Base-by-base conservation (phyloP, 2,888 invertebrate genomes). In the Sclerodermus sp. region DNA sequence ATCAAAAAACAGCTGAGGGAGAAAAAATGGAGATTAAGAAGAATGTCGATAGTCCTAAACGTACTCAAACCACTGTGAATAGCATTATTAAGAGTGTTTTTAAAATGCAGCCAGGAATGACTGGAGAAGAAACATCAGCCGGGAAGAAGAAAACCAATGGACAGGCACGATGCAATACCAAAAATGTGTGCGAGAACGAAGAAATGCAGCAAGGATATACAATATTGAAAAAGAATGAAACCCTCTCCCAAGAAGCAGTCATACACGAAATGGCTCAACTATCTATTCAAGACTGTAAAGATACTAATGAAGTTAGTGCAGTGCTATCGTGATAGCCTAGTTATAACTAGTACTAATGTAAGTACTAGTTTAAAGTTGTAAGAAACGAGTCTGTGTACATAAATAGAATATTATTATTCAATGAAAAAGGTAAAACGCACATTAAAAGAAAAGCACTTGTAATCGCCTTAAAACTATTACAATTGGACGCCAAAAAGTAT, bases 291-390 rank as follows among this genome's bases (percentile, higher is more conserved):
- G 75, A 74, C 64, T 74, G 71, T 57, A 72, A 68, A 47, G 70
- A 70, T 29, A 57, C 62, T 46, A 55, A 61, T 47, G 68, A 70
- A 43, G 54, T 67, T 51, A 63, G 65, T 45, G 62, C 66, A 45
- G 68, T 72, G 48, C 61, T 70, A 55, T 74, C 74, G 74, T 74
- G 74, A 74, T 74, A 71, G 66, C 60, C 59, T 62, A 60, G 60
- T n/a, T 47, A 49, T 51, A 51, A 51, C 65, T 61, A 42, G 37
- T 51, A 48, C 42, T 9, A 23, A n/a, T n/a, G n/a, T n/a, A 49
- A 42, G 39, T 55, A 47, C 52, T 36, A 31, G 58, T 47, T 43
- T 40, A 16, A 55, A 48, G 44, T 34, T 47, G 36, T 49, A 41
- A 42, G 48, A 45, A 47, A 47, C 39, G 41, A 47, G 49, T 41